Base-by-base conservation (phyloP, 1,140 invertebrate species). In the Pogonus chalceus region DNA sequence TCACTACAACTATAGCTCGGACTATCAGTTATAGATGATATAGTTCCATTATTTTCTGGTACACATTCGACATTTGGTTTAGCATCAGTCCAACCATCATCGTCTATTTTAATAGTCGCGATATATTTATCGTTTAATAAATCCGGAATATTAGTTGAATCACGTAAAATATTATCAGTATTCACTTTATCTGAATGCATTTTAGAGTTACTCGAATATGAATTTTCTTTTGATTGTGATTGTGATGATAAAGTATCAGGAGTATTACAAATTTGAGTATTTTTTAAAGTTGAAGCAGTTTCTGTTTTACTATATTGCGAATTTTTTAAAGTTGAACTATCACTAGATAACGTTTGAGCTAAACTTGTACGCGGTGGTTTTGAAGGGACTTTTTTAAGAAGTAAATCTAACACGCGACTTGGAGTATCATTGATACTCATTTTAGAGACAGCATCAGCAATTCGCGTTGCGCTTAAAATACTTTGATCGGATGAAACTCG, bases 281-380 rank as follows among this genome's bases (percentile, higher is more conserved):
- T 9, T 12, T 7, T 43, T 18, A 10, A 10, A 12, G 37, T 43
- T 12, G 37, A 43, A 18, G 7, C 37, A 4, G 37, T 43, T 12
- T n/a, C n/a, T n/a, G 18, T 10, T 43, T 43, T 9, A 12, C 37
- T 43, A 9, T 10, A 18, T 18, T 9, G 37, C 18, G 37, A 10
- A 43, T 43, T 43, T 18, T 43, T 43, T 43, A 43, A 43, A 12
- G 37, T 43, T 43, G 37, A 43, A 43, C 18, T 43, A 18, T 18
- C 18, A 43, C 9, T 12, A 12, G 37, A 43, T 43, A 10, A 10
- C 9, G 9, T 9, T 43, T 12, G 9, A 43, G 37, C 18, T 31
- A 14, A 31, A 31, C 4, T 31, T 14, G 26, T 14, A 14, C 26
- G 4, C 4, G 26, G 26, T 4, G 26, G 4, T 31, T 31, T 14